Evolutionary conservation across 2,888 invertebrate genomes (phyloP).

Genomic region (Linnaemya tessellans): DNA sequence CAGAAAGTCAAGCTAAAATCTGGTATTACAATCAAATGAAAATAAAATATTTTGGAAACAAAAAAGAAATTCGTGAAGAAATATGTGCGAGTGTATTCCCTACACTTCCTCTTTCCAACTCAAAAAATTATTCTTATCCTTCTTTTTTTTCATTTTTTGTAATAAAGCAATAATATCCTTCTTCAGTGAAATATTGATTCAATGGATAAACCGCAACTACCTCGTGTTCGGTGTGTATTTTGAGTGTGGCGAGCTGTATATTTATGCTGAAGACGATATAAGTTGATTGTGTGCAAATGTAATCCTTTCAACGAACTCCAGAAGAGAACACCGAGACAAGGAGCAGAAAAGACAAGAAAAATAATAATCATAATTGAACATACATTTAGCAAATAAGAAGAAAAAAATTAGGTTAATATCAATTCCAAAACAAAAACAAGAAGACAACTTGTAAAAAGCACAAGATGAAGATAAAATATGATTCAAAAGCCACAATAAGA

Average conservation of each 20-base stretch:
- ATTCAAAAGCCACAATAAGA: constrained; percentile 53
- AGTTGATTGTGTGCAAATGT: constrained; percentile 49
- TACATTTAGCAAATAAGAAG: constrained; percentile 1
- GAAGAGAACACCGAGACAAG: neutral
- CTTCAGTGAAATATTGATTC: neutral
- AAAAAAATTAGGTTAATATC: constrained; percentile 44
- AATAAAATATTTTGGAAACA: too few species aligned
- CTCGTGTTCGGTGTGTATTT: neutral
- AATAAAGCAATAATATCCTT: constrained; percentile 10
- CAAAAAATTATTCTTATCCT: too few species aligned
- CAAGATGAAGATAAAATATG: constrained; percentile 50
- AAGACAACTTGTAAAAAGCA: constrained; percentile 14
- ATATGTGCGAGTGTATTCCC: too few species aligned
- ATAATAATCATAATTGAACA: constrained; percentile 56
- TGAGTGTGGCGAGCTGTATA: neutral
- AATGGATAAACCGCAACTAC: neutral
- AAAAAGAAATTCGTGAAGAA: too few species aligned
- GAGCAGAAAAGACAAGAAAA: constrained; percentile 19
- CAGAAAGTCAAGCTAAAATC: too few species aligned
- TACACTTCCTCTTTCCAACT: too few species aligned
- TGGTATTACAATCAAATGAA: too few species aligned
- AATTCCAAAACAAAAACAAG: constrained; percentile 29
- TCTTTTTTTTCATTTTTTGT: too few species aligned
- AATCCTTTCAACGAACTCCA: constrained; percentile 43
- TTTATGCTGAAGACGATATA: constrained; percentile 2